Percentiles rank a stretch among this genome's conserved stretches.
Evolutionary conservation across 2,797 vertebrate species (phyloP).

Genomic region (Thaleichthys pacificus): DNA sequence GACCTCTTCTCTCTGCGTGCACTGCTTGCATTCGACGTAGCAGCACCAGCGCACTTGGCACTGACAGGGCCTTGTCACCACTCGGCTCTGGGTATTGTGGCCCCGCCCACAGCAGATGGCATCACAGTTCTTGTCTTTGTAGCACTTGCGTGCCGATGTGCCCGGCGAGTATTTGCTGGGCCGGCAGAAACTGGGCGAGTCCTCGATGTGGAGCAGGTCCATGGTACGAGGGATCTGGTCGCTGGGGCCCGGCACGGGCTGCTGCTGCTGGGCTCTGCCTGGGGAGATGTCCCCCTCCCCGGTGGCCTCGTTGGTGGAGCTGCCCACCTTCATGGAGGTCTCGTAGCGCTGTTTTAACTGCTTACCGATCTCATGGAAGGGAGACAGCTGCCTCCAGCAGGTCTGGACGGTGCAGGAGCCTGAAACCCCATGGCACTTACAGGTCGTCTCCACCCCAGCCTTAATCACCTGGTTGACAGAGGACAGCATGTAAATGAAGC

Average conservation of each 20-base stretch:
- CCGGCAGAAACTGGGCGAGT: conserved; percentile 96
- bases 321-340: conserved; percentile 90
- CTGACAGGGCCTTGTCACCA: conserved; percentile 94
- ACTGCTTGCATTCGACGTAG: conserved; percentile 98
- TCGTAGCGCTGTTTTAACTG: conserved; percentile 96
- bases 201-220: conserved; percentile 95
- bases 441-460: conserved; percentile 94
- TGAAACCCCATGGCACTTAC: conserved; percentile 96
- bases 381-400: conserved; percentile 95
- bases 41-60: conserved; percentile 99
- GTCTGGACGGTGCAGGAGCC: conserved; percentile 97
- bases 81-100: conserved; percentile 96
- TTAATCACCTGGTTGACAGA: conserved; percentile 86
- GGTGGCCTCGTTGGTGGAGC: conserved; percentile 94
- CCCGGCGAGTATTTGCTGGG: conserved; percentile 91
- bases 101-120: conserved; percentile 97
- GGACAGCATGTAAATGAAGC: conserved; percentile 35
- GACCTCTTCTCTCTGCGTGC: conserved; percentile 96
- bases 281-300: conserved; percentile 91
- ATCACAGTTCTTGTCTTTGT: conserved; percentile 98
- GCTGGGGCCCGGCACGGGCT: conserved; percentile 65
- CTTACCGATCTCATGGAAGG: conserved; percentile 96
- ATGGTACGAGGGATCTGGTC: conserved; percentile 94
- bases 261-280: conserved; percentile 72
- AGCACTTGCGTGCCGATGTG: conserved; percentile 91